Base-by-base conservation (phyloP, 2,797 vertebrate species). In the Leucoraja ocellata region DNA sequence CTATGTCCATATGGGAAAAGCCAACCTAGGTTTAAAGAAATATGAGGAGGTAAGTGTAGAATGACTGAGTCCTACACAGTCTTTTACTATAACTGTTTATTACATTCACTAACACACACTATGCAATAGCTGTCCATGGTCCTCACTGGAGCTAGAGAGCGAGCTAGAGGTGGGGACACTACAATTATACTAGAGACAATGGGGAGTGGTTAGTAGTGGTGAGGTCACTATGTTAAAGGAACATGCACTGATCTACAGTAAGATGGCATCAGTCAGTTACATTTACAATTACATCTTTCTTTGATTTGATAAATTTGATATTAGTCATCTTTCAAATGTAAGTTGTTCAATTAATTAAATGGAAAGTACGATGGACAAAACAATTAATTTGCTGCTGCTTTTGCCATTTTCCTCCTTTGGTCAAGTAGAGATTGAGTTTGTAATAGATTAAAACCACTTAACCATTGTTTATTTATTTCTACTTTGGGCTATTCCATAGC, bases 1-100 rank as follows among this genome's bases (percentile, higher is more conserved):
- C 0, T 97, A 97, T 93, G 96, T 98, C 74, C 97, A 98, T 88
- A 98, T 98, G 98, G 98, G 97, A 8, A 98, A 97, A 95, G 98
- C 98, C 93, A 96, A 97, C 95, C 94, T 97, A 93, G 97, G 96
- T 1, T 94, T 98, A 78, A 95, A 96, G 94, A 95, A 97, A 94
- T 98, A 97, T 94, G 92, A 91, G 2, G 94, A 97, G 96, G 98
- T 98, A 32, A 32, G 32, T 32, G 32, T 32, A 32, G 32, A 32
- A 32, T 32, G 32, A 32, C 32, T 32, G 32, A 32, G 32, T 32
- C 32, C 32, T 32, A 32, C 0, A 32, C 32, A 32, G 32, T 32
- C 32, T 32, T 32, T 32, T 32, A 32, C 32, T 32, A 32, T 32
- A 32, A 32, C 32, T 32, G 32, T 32, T 32, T 32, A 32, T 32